These are phyloP conservation scores for Mystacides longicornis DNA, from an alignment of 2,888 invertebrate species.

Conservation along the genomic window DNA sequence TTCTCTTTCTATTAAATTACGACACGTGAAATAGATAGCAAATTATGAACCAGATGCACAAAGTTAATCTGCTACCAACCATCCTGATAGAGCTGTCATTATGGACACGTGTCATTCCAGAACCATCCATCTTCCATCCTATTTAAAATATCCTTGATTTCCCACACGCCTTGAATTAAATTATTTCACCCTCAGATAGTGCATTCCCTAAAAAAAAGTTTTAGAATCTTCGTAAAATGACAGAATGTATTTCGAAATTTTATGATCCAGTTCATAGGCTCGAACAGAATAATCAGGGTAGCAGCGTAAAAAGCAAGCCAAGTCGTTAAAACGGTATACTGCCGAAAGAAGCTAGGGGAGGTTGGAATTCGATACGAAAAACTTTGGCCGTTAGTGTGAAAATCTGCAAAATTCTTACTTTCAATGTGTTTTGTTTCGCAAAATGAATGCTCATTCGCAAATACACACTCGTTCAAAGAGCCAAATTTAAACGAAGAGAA, in stretches of 20 bases:
- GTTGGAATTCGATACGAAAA: not conserved
- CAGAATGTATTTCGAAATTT: slow-evolving; percentile 20
- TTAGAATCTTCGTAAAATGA: not conserved
- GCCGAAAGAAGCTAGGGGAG: slow-evolving; percentile 7
- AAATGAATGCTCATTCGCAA: not conserved
- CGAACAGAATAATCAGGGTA: slow-evolving; percentile 24
- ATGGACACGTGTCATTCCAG: too few relatives aligned
- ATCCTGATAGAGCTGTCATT: too few relatives aligned
- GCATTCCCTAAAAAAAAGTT: not conserved
- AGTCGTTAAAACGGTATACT: slow-evolving; percentile 24
- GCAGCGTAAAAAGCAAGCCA: slow-evolving; percentile 22
- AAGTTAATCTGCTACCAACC: too few relatives aligned
- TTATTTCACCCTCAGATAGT: too few relatives aligned
- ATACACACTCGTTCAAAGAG: too few relatives aligned
- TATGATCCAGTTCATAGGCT: slow-evolving; percentile 17
- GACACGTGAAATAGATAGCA: too few relatives aligned
- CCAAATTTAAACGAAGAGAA: too few relatives aligned
- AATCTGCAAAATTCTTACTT: not conserved
- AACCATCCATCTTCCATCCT: too few relatives aligned
- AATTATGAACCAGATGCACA: too few relatives aligned
- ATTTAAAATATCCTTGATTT: too few relatives aligned
- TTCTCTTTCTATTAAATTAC: too few relatives aligned
- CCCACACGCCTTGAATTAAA: too few relatives aligned
- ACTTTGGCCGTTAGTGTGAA: slow-evolving; percentile 1
- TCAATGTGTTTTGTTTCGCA: not conserved